A percentile compares a stretch with the other conserved stretches of the same genome.
phyloP scores from a whole-genome alignment of 1,140 invertebrate species.

The Drosophila orena region DNA sequence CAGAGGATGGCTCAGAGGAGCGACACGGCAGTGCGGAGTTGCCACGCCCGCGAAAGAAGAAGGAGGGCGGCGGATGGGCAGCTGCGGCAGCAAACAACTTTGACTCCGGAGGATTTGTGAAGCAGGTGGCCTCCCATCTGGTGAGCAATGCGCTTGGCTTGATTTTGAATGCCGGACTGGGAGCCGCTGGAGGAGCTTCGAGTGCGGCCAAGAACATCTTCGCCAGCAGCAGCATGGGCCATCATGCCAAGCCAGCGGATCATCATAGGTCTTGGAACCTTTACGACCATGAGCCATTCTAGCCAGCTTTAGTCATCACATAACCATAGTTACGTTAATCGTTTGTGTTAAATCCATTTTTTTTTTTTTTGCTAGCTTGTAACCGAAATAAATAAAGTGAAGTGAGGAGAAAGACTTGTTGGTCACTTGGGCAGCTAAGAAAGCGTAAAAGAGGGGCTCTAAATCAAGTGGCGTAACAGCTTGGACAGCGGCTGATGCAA shows the following conservation, averaged over 20 bases:
- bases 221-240: slow-evolving; percentile 68
- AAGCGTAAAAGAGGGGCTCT: slow-evolving; percentile 57
- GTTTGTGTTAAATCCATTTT: slow-evolving; percentile 6
- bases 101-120: slow-evolving; percentile 75
- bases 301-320: slow-evolving; percentile 6
- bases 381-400: slow-evolving; percentile 33
- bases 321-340: slow-evolving; percentile 8
- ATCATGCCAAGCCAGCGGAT: slow-evolving; percentile 28
- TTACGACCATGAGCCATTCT: slow-evolving; percentile 29
- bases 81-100: slow-evolving; percentile 41
- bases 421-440: slow-evolving; percentile 57
- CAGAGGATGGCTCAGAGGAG: slow-evolving; percentile 52
- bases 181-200: slow-evolving; percentile 75
- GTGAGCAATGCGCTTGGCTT: slow-evolving; percentile 72
- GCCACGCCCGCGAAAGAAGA: slow-evolving; percentile 37
- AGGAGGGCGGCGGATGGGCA: slow-evolving; percentile 31
- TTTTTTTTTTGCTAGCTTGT: slow-evolving; percentile 49
- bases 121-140: slow-evolving; percentile 74
- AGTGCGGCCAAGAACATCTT: slow-evolving; percentile 67
- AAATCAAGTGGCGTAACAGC: slow-evolving; percentile 40
- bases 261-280: slow-evolving; percentile 34
- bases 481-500: slow-evolving; percentile 46
- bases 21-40: slow-evolving; percentile 55
- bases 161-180: slow-evolving; percentile 77
- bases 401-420: slow-evolving; percentile 12